phyloP scores from a whole-genome alignment of 2,797 vertebrate species.

The Cheirogaleus major region DNA sequence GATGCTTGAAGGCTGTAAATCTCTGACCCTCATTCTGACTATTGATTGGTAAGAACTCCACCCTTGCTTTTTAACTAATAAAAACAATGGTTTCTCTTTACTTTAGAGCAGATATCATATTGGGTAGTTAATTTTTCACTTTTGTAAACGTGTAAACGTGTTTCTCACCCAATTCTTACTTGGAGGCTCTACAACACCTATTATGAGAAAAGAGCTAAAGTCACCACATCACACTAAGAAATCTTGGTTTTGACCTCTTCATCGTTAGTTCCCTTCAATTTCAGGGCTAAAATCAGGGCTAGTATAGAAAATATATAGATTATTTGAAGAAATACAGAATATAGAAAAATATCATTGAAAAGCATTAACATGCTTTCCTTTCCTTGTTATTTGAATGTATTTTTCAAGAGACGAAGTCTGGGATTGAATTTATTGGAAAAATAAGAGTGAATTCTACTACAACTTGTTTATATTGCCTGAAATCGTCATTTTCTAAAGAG shows the following conservation, averaged over 20 bases:
- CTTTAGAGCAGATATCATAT: conserved; percentile 74
- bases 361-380: background rate
- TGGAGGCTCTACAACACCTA: background rate
- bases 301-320: background rate
- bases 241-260: conserved; percentile 38
- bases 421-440: background rate
- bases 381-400: background rate
- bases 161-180: conserved; percentile 19
- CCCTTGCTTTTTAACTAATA: conserved; percentile 75
- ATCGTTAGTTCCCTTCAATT: background rate
- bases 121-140: conserved; percentile 80
- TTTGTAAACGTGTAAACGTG: conserved; percentile 57
- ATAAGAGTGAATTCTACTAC: conserved; percentile 7
- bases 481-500: background rate
- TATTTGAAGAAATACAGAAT: background rate
- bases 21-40: conserved; percentile 66
- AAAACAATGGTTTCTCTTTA: conserved; percentile 79
- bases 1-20: conserved; percentile 78
- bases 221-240: background rate
- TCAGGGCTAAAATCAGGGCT: conserved; percentile 31
- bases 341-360: background rate
- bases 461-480: background rate
- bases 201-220: conserved; percentile 44
- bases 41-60: conserved; percentile 73
- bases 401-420: background rate